Evolutionary conservation across 2,113 vertebrate species (phyloP).

Genomic region (Xenopus tropicalis): UCB_Xtro_10.0 CM004450.2:145105001-145105500

Average conservation of each 20-base stretch:
- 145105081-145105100: conserved; percentile 62
- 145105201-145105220: conserved; percentile 76
- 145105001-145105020: conserved; percentile 66
- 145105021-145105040: conserved; percentile 72
- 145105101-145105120: conserved; percentile 66
- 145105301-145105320: conserved; percentile 82
- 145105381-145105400: conserved; percentile 63
- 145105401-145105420: conserved; percentile 61
- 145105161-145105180: conserved; percentile 77
- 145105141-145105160: conserved; percentile 84
- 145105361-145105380: conserved; percentile 65
- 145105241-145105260: conserved; percentile 73
- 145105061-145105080: conserved; percentile 72
- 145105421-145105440: conserved; percentile 53
- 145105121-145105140: conserved; percentile 68
- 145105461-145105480: conserved; percentile 65
- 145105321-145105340: conserved; percentile 75
- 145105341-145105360: conserved; percentile 74
- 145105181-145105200: conserved; percentile 86
- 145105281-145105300: conserved; percentile 74
- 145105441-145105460: conserved; percentile 65
- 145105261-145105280: conserved; percentile 57
- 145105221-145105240: conserved; percentile 68
- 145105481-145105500: conserved; percentile 57
- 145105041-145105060: conserved; percentile 85